Conservation (phyloP, 2,888 invertebrate genomes). For the Acronicta leporina region DNA sequence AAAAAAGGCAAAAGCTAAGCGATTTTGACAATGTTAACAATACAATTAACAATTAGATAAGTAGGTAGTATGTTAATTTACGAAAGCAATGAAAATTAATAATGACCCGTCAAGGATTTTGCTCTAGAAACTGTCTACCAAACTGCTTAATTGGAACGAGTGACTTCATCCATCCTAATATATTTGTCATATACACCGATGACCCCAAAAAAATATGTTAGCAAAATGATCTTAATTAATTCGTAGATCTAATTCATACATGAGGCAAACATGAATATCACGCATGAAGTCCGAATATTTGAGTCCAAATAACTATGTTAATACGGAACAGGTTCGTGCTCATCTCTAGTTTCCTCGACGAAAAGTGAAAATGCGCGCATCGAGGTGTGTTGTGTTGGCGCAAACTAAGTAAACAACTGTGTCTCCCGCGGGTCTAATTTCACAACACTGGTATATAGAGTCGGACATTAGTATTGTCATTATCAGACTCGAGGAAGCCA, state of each 20-base stretch:
- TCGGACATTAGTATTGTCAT: neutral
- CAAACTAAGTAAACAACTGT: constrained; percentile 20
- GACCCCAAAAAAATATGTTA: constrained; percentile 61
- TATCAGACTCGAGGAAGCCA: neutral
- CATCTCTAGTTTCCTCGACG: constrained; percentile 68
- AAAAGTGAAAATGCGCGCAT: constrained; percentile 79
- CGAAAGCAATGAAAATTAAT: constrained; percentile 4
- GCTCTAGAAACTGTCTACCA: constrained; percentile 9
- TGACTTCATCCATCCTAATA: constrained; percentile 42
- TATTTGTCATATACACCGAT: constrained; percentile 31
- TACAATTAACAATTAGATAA: too few relatives aligned
- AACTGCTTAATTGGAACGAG: constrained; percentile 25
- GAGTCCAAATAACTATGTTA: constrained; percentile 64
- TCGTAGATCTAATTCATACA: constrained; percentile 57
- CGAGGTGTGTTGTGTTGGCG: constrained; percentile 52
- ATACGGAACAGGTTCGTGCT: constrained; percentile 63
- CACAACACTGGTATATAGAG: neutral
- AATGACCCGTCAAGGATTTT: constrained; percentile 13
- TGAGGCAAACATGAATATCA: constrained; percentile 30
- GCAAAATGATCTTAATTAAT: constrained; percentile 66
- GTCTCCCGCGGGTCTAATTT: neutral
- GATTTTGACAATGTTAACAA: too few relatives aligned
- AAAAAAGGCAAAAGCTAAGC: too few relatives aligned
- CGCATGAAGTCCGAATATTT: constrained; percentile 44
- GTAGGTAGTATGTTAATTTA: too few relatives aligned